Conservation (phyloP, 2,113 vertebrate genomes). For the Nettapus auritus region DNA sequence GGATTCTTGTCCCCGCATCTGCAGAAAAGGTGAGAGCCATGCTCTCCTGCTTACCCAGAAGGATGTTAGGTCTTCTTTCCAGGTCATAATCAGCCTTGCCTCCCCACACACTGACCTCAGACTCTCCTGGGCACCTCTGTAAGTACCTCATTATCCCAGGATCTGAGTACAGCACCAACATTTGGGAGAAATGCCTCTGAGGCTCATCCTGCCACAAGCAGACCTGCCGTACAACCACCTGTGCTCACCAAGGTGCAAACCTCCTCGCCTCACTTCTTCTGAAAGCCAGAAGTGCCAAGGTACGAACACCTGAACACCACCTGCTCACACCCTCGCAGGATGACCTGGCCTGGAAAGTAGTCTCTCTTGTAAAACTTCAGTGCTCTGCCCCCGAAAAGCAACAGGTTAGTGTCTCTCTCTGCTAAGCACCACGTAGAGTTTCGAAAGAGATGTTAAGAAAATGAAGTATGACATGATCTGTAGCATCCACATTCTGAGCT, state of each 20-base stretch:
- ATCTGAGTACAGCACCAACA: neutral
- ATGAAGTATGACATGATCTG: neutral
- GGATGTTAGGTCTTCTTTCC: neutral
- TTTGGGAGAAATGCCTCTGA: neutral
- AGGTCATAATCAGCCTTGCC: neutral
- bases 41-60: neutral
- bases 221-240: neutral
- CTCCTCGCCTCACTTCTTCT: neutral
- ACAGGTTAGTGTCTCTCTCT: neutral
- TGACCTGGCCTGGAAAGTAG: neutral
- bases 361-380: neutral
- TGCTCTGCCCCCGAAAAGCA: neutral
- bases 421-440: neutral
- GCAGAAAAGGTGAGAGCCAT: neutral
- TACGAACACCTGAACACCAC: neutral
- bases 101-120: neutral
- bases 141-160: neutral
- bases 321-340: neutral
- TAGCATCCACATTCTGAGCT: neutral
- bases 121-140: neutral
- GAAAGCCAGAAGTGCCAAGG: neutral
- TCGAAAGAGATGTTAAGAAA: neutral
- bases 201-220: fast-evolving
- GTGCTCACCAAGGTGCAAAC: fast-evolving
- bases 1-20: neutral